Conservation (phyloP, 2,113 vertebrate genomes). For the Dendrocopos noguchii region DNA sequence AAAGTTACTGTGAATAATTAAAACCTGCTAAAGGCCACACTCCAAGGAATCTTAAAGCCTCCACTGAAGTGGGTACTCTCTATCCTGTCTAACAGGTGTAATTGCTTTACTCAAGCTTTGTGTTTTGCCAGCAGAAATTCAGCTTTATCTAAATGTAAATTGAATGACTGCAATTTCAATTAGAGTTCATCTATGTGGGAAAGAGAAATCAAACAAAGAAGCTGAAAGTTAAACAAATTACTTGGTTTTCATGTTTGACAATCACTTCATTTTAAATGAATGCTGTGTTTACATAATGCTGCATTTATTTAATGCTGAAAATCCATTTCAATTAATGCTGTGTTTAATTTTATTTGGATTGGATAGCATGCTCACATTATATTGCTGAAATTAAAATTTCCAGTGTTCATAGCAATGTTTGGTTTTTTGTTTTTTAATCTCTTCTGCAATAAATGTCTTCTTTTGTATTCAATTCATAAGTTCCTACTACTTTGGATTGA, state of each 20-base stretch:
- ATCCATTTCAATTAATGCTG: neutral
- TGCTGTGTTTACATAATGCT: neutral
- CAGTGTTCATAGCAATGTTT: neutral
- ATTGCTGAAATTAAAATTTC: neutral
- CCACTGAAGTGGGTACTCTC: rapidly evolving
- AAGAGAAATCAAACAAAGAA: slow-evolving; percentile 5
- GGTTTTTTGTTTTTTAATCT: neutral
- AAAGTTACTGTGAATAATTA: neutral
- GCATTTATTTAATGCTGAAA: neutral
- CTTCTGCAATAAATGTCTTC: neutral
- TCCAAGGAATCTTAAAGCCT: neutral
- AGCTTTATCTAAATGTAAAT: neutral
- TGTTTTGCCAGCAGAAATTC: neutral
- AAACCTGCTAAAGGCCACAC: neutral
- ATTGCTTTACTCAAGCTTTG: neutral
- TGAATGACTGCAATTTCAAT: neutral
- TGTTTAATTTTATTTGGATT: neutral
- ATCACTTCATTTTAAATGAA: neutral
- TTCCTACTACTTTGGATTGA: neutral
- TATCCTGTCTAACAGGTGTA: neutral
- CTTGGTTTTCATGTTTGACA: neutral
- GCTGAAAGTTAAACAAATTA: neutral
- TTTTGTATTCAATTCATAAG: neutral
- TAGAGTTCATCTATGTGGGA: neutral
- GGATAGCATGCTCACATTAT: neutral